A percentile compares a stretch with the other conserved stretches of the same genome.
Conservation (phyloP, 1,140 invertebrate genomes). For the Halesus radiatus region DNA sequence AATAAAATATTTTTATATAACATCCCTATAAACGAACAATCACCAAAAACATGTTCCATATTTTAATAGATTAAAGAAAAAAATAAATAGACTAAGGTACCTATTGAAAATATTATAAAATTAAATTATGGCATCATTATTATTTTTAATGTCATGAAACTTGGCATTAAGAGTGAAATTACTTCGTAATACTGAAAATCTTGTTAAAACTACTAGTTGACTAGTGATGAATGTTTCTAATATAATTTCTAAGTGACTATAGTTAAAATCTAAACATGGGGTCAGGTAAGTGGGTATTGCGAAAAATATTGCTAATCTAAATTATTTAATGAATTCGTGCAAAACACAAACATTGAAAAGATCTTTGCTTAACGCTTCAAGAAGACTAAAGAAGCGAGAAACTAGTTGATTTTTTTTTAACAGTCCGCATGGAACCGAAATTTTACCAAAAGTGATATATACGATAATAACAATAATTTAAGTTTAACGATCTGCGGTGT, state of each 20-base stretch:
- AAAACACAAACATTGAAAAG: neutral
- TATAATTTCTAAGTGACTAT: neutral
- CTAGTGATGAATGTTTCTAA: neutral
- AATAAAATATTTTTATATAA: too few species aligned
- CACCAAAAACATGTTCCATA: too few species aligned
- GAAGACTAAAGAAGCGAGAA: neutral
- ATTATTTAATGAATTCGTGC: neutral
- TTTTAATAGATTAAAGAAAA: too few species aligned
- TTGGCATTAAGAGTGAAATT: slow-evolving; percentile 1
- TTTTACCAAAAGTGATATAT: neutral
- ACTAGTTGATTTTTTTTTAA: neutral
- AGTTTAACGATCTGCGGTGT: neutral
- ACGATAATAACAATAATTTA: neutral
- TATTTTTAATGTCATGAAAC: neutral
- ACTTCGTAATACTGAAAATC: slow-evolving; percentile 11
- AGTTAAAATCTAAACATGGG: neutral
- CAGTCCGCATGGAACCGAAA: neutral
- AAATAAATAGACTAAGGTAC: too few species aligned
- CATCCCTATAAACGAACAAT: too few species aligned
- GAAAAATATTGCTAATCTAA: slow-evolving; percentile 27
- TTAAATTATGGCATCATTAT: too few species aligned
- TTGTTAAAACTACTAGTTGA: neutral
- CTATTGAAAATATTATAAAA: too few species aligned
- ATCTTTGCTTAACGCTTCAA: neutral
- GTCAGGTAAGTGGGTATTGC: slow-evolving; percentile 21